Evolutionary conservation across 2,113 vertebrate species (phyloP).

Genomic region (Peucedramus taeniatus): DNA sequence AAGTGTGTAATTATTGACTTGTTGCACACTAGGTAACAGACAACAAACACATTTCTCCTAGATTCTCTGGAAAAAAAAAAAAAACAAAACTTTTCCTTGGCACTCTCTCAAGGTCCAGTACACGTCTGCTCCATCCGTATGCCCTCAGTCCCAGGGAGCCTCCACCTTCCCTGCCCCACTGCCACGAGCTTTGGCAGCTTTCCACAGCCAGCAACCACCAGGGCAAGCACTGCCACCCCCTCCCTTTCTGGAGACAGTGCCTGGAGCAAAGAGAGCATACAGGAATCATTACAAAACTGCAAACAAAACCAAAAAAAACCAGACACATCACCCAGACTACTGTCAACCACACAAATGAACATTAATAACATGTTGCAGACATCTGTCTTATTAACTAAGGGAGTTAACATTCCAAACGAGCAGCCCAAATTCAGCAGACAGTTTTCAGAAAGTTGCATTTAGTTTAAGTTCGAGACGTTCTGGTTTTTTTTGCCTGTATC

Average conservation of each 20-base stretch:
- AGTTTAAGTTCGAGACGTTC: background rate
- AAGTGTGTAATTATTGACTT: background rate
- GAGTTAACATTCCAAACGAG: background rate
- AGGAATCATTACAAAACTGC: background rate
- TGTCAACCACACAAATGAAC: accelerated
- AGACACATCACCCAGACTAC: background rate
- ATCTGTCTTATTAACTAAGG: background rate
- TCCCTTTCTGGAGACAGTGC: background rate
- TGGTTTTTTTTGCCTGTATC: background rate
- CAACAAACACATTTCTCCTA: background rate
- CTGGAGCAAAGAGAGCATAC: background rate
- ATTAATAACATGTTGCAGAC: accelerated
- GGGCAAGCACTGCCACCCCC: background rate
- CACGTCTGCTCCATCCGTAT: accelerated
- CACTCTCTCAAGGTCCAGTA: background rate
- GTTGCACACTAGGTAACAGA: background rate
- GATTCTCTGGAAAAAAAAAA: background rate
- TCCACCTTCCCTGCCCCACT: background rate
- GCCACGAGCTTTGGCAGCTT: background rate
- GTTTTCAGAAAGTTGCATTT: background rate
- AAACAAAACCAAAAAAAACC: background rate
- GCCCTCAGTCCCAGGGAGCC: background rate
- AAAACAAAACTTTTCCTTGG: background rate
- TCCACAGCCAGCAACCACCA: accelerated
- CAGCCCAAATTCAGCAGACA: background rate